These are phyloP conservation scores for Catotricha subobsoleta DNA, from an alignment of 2,888 invertebrate species.

Conservation along the genomic window DNA sequence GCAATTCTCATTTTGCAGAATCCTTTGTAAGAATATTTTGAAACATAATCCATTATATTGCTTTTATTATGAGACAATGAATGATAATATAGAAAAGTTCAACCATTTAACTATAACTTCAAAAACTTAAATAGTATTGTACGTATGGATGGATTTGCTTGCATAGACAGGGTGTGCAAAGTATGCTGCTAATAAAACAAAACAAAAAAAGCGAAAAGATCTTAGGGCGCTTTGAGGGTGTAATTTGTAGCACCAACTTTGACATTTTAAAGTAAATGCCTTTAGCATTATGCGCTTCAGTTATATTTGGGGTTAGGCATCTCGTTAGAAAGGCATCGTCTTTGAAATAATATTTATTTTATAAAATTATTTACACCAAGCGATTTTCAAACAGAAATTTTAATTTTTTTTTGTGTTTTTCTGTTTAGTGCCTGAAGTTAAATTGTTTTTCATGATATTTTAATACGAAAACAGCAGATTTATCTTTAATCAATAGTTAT, in stretches of 20 bases:
- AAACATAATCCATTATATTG: no score
- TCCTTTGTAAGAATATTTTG: no score
- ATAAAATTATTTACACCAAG: conserved; percentile 1
- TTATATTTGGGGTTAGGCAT: conserved; percentile 1
- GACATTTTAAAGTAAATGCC: conserved; percentile 13
- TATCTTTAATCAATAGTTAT: not conserved
- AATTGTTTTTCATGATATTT: not conserved
- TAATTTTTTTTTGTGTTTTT: not conserved
- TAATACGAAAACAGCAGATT: no score
- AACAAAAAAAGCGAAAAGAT: no score
- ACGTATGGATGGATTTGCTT: no score
- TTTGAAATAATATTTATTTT: not conserved
- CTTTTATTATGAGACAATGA: not conserved
- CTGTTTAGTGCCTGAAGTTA: not conserved
- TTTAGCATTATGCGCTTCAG: conserved; percentile 3
- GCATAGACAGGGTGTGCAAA: no score
- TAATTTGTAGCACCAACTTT: conserved; percentile 21
- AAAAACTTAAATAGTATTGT: no score
- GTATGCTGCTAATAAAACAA: not conserved
- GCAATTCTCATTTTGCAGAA: not conserved
- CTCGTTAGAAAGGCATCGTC: no score
- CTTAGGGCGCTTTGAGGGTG: conserved; percentile 15
- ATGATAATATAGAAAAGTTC: not conserved
- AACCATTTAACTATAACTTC: no score
- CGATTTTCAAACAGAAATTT: not conserved